phyloP scores from a whole-genome alignment of 2,888 invertebrate genomes.

The Trichopria drosophilae region DNA sequence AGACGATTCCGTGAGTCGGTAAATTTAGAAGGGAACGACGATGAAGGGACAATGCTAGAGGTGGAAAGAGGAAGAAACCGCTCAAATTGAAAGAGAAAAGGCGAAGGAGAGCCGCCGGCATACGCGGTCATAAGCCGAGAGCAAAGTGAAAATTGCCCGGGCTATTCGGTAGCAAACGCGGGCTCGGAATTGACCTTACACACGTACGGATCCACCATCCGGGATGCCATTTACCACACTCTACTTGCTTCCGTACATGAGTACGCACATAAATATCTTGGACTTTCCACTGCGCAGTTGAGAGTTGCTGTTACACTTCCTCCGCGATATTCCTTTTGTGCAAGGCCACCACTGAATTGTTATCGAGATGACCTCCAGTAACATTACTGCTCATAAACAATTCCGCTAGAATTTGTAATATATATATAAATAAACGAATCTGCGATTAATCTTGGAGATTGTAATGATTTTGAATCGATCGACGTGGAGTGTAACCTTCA shows the following conservation, averaged over 20 bases:
- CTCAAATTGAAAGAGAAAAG: no score
- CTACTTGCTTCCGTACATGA: conserved; percentile 27
- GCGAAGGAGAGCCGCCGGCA: neutral
- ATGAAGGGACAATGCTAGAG: conserved; percentile 24
- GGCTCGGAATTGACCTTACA: conserved; percentile 17
- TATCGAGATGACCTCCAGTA: no score
- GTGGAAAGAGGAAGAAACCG: conserved; percentile 1
- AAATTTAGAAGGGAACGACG: neutral
- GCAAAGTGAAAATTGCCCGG: conserved; percentile 18
- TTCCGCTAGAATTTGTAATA: no score
- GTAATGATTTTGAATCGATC: no score
- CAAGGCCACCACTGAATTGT: no score
- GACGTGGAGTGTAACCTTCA: no score
- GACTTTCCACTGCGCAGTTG: conserved; percentile 28
- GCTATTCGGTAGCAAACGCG: neutral
- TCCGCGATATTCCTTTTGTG: conserved; percentile 5
- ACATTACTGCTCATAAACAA: no score
- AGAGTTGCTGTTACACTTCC: neutral
- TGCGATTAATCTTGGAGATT: no score
- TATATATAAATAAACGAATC: no score
- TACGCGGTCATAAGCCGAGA: conserved; percentile 9
- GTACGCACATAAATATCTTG: conserved; percentile 40
- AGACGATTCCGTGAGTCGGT: neutral
- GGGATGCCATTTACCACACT: no score
- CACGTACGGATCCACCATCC: no score